Conservation (phyloP, 2,797 vertebrate species). For the Melanotaenia trifasciata region DNA sequence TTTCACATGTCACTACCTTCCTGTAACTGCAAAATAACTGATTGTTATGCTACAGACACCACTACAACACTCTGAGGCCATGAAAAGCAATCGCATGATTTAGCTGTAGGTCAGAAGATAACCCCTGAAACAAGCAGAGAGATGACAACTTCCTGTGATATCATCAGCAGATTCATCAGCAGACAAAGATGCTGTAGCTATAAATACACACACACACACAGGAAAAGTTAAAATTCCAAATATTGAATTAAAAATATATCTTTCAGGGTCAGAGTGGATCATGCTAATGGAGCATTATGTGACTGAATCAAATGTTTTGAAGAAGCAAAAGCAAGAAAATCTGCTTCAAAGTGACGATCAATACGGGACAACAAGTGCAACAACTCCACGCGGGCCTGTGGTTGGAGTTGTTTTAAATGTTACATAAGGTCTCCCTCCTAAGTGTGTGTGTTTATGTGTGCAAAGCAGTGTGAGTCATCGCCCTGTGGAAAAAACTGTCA, state of each 20-base stretch:
- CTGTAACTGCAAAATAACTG: slow-evolving; percentile 5
- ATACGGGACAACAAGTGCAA: not conserved
- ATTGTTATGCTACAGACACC: not conserved
- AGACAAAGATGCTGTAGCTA: slow-evolving; percentile 9
- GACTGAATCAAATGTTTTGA: not conserved
- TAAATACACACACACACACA: not conserved
- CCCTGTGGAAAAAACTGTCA: slow-evolving; percentile 46
- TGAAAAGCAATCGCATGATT: slow-evolving; percentile 5
- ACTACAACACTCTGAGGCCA: slow-evolving; percentile 12
- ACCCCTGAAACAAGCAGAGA: slow-evolving; percentile 1
- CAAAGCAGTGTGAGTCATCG: slow-evolving; percentile 40
- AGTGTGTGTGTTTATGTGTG: slow-evolving; percentile 24
- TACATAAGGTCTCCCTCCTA: slow-evolving; percentile 14
- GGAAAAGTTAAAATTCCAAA: not conserved
- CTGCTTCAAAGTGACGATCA: not conserved
- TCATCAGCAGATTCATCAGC: not conserved
- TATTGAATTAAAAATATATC: not conserved
- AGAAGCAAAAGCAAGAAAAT: not conserved
- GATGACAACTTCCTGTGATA: slow-evolving; percentile 13
- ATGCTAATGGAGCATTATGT: not conserved
- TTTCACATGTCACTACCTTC: slow-evolving; percentile 13
- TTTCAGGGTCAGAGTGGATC: not conserved
- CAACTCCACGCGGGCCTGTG: slow-evolving; percentile 12
- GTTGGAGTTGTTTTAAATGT: slow-evolving; percentile 12
- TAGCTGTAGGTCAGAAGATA: slow-evolving; percentile 7